Base-by-base conservation (phyloP, 2,888 invertebrate genomes). In the Amblyteles armatorius region DNA sequence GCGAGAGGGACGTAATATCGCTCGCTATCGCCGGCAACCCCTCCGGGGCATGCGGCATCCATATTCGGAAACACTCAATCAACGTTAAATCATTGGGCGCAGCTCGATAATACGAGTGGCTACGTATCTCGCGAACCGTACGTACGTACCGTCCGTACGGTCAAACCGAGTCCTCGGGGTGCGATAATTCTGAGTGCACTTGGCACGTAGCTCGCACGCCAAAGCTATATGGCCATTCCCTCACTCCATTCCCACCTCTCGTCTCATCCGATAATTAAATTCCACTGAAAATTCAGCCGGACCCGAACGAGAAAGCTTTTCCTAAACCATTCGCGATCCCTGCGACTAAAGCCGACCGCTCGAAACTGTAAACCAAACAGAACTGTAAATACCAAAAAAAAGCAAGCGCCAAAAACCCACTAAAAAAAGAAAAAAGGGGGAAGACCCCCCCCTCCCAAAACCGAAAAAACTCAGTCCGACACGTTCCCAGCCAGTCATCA, bases 61-160 rank as follows among this genome's bases (percentile, higher is more conserved):
- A 89, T 89, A 90, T 88, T 89, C 82, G 88, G 87, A 88, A 88
- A 89, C 87, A 87, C 88, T 90, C 88, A 86, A 90, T 90, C 88
- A 89, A 89, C 89, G 87, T 86, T 88, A 89, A 90, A 89, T 89
- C 88, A 89, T 87, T 88, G 79, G 3, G 26, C 80, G 65, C 80
- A 73, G 80, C 83, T 87, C 87, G 82, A 88, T 89, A 83, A 72
- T 82, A 82, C 79, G 79, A 80, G 76, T 79, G 67, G 68, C 57
- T 73, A 57, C 69, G 79, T 78, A 74, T 71, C 78, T 83, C 68
- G 78, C 67, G 57, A 81, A 63, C 11, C 52, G 26, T 57, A 48
- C 55, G 60, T 36, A 60, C 7, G 33, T 50, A 67, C 74, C 50
- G 13, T 60, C 60, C 11, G 16, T 52, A 81, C 50, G 77, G 77